These are phyloP conservation scores for Caenorhabditis japonica DNA, from an alignment of 2,888 invertebrate genomes.

Conservation along the genomic window DNA sequence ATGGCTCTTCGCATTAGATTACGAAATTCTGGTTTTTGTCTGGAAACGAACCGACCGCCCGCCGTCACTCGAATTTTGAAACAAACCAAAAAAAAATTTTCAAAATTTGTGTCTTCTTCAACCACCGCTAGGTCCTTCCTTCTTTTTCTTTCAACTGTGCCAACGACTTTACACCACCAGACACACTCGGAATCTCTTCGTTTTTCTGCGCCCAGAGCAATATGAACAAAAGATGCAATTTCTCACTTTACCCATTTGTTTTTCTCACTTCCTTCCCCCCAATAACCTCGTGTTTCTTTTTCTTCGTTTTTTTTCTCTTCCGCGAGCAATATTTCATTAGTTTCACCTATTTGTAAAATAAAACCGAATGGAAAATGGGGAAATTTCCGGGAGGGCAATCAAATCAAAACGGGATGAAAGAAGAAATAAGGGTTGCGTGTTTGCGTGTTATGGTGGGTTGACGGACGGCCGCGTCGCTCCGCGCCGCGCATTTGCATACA, in stretches of 20 bases:
- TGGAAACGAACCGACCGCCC: no score
- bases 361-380: no score
- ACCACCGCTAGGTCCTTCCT: no score
- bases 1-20: conserved; percentile 8
- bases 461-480: conserved; percentile 21
- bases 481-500: conserved; percentile 37
- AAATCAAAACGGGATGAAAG: no score
- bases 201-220: conserved; percentile 22
- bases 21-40: no score
- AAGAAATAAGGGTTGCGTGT: no score
- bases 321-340: no score
- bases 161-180: conserved; percentile 46
- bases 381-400: no score
- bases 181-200: conserved; percentile 15
- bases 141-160: neutral
- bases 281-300: no score
- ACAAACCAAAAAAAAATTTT: neutral
- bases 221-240: conserved; percentile 54
- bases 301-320: no score
- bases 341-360: no score
- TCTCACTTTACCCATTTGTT: conserved; percentile 44
- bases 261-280: conserved; percentile 52
- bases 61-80: conserved; percentile 5
- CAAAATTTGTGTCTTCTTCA: conserved; percentile 28
- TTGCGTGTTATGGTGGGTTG: neutral